phyloP scores from a whole-genome alignment of 2,797 vertebrate species.

The Chiloscyllium punctatum region DNA sequence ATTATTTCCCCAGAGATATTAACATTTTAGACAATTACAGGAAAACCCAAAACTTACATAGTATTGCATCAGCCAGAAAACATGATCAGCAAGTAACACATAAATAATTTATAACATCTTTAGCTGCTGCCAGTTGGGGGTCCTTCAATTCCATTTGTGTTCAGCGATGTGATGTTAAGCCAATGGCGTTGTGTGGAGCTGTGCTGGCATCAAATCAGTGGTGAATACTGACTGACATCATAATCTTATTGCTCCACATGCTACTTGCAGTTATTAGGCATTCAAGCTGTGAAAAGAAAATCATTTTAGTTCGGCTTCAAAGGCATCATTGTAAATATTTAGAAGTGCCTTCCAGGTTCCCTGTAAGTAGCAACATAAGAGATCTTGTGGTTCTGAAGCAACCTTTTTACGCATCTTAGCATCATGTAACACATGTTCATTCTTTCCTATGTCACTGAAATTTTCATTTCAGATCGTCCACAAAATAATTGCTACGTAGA shows the following conservation, averaged over 20 bases:
- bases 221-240: background rate
- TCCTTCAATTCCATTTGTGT: background rate
- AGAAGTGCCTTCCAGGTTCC: background rate
- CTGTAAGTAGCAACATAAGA: background rate
- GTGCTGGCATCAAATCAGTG: background rate
- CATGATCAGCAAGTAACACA: background rate
- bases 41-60: fast-evolving
- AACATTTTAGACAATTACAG: background rate
- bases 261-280: too few relatives aligned
- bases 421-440: background rate
- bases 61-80: background rate
- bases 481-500: background rate
- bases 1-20: background rate
- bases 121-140: background rate
- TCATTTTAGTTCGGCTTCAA: background rate
- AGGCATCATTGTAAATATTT: background rate
- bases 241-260: background rate
- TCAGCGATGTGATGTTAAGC: background rate
- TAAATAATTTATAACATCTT: background rate
- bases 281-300: background rate
- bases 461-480: background rate
- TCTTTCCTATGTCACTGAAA: background rate
- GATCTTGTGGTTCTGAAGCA: background rate
- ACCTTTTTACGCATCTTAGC: background rate
- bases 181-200: background rate